These are phyloP conservation scores for Bombyx mandarina DNA, from an alignment of 1,140 invertebrate species.

Conservation along the genomic window DNA sequence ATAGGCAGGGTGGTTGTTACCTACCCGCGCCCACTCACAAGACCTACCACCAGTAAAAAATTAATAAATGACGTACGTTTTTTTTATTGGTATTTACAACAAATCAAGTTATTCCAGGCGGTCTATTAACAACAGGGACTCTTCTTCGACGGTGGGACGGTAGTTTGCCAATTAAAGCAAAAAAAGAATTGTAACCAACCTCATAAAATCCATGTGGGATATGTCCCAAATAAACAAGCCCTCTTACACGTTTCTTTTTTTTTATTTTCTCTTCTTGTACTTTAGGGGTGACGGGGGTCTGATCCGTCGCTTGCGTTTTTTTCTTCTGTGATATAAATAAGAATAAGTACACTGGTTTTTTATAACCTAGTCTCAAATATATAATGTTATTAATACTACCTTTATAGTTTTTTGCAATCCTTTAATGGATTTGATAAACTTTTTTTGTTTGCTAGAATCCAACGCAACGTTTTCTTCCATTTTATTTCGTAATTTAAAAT, in stretches of 20 bases:
- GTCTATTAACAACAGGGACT: no score
- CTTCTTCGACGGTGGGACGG: no score
- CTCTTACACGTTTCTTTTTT: slow-evolving; percentile 57
- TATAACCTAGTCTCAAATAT: no score
- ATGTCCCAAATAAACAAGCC: slow-evolving; percentile 86
- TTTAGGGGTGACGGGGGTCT: slow-evolving; percentile 8
- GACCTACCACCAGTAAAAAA: no score
- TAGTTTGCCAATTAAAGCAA: background rate
- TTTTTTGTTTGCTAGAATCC: slow-evolving; percentile 53
- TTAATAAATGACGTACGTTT: no score
- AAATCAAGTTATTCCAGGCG: no score
- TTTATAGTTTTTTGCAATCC: slow-evolving; percentile 61
- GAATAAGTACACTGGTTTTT: no score
- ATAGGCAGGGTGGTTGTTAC: no score
- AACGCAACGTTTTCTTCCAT: slow-evolving; percentile 67
- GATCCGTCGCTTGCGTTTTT: background rate
- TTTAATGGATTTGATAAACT: slow-evolving; percentile 61
- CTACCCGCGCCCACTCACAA: no score
- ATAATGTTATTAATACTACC: slow-evolving; percentile 17
- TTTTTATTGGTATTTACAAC: no score
- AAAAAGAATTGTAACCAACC: slow-evolving; percentile 33
- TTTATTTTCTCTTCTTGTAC: slow-evolving; percentile 16
- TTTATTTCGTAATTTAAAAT: slow-evolving; percentile 5
- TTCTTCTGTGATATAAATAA: no score
- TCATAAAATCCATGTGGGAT: slow-evolving; percentile 96